Base-by-base conservation (phyloP, 2,113 vertebrate genomes). In the Ascaphus truei region DNA sequence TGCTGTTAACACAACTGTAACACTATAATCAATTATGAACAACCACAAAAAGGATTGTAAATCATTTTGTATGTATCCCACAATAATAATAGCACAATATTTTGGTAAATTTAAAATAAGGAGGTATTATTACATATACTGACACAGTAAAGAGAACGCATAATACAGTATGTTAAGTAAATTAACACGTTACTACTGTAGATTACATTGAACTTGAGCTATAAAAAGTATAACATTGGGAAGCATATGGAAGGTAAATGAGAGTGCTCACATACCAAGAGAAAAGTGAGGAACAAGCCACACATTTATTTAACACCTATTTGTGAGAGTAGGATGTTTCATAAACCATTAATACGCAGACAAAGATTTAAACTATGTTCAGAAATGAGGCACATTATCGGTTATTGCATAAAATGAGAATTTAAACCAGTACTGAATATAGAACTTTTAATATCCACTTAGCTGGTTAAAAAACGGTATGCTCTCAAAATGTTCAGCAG, bases 341-440 rank as follows among this genome's bases (percentile, higher is more conserved):
- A 23, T 26, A 29, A 56, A 33, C 18, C 10, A 45, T 13, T 4
- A 23, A 57, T 37, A 3, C 34, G 15, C n/a, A n/a, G n/a, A n/a
- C n/a, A n/a, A n/a, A n/a, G 10, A 5, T 37, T 9, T 37, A 37
- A 37, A 12, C 4, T 37, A 37, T 37, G 23, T 50, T n/a, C 33
- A 26, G 13, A 63, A 63, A 11, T 51, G 16, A 36, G 18, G 48
- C 11, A 27, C 4, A 62, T 34, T 2, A 30, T 31, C n/a, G n/a
- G n/a, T n/a, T 55, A 3, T 53, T 13, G 23, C 64, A 75, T 73
- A 69, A 48, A 71, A 9, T 55, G 50, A 23, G 39, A 5, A 15
- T 57, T n/a, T 36, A 63, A 23, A 33, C 56, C 18, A 48, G 5
- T 16, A n/a, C 45, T 58, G 31, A 72, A 68, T 52, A 39, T 65